These are phyloP conservation scores for Neodiprion fabricii DNA, from an alignment of 1,140 invertebrate genomes.

Conservation along the genomic window DNA sequence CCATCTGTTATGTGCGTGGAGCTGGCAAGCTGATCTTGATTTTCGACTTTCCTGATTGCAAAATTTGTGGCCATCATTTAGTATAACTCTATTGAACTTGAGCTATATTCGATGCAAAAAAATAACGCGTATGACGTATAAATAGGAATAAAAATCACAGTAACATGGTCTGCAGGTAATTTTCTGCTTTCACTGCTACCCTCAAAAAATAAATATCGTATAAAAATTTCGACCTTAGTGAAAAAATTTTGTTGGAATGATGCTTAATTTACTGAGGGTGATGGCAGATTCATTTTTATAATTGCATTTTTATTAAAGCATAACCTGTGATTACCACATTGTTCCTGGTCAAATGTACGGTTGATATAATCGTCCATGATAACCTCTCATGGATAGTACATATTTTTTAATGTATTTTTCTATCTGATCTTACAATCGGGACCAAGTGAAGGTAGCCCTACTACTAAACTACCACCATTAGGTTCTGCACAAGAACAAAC, in stretches of 20 bases:
- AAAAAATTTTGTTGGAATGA: conserved; percentile 6
- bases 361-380: conserved; percentile 81
- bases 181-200: background rate
- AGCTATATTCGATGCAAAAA: conserved; percentile 60
- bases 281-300: conserved; percentile 40
- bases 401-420: conserved; percentile 66
- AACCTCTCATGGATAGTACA: conserved; percentile 71
- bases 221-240: background rate
- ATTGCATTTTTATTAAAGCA: conserved; percentile 68
- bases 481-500: conserved; percentile 30
- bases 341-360: conserved; percentile 66
- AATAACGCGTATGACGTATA: conserved; percentile 6
- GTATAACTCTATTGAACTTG: conserved; percentile 83
- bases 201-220: background rate
- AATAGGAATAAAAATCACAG: conserved; percentile 20
- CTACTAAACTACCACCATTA: conserved; percentile 80
- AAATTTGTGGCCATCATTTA: conserved; percentile 93
- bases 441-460: conserved; percentile 86
- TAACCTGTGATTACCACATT: conserved; percentile 84
- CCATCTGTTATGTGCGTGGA: conserved; percentile 76
- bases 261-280: conserved; percentile 35
- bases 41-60: conserved; percentile 85
- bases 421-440: conserved; percentile 92
- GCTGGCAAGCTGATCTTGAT: conserved; percentile 70
- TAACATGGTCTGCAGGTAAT: background rate